phyloP scores from a whole-genome alignment of 2,797 vertebrate genomes.

The Carapus acus region DNA sequence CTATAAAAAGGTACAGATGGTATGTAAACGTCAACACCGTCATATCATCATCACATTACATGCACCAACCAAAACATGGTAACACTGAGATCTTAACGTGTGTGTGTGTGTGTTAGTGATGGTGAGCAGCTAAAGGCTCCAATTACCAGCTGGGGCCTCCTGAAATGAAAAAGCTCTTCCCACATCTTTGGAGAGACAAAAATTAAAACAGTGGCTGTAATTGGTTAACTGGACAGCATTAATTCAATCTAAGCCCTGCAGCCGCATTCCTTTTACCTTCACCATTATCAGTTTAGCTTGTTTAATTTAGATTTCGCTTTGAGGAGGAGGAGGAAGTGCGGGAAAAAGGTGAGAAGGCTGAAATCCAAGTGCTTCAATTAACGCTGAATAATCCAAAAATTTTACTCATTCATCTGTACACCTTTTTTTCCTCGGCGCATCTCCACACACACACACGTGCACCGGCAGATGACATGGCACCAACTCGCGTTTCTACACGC shows the following conservation, averaged over 20 bases:
- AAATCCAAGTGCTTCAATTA: constrained; percentile 27
- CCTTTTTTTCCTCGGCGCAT: constrained; percentile 18
- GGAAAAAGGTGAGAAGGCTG: constrained; percentile 12
- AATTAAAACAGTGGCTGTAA: constrained; percentile 37
- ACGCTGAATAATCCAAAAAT: constrained; percentile 19
- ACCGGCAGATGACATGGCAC: no score
- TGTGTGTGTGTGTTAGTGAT: not conserved
- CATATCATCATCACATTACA: constrained; percentile 1
- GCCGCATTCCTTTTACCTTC: constrained; percentile 14
- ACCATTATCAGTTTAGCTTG: constrained; percentile 40
- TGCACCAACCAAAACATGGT: not conserved
- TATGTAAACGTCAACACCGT: constrained; percentile 14
- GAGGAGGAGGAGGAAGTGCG: constrained; percentile 26
- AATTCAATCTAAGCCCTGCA: constrained; percentile 37
- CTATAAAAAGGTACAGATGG: constrained; percentile 12
- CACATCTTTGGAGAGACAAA: constrained; percentile 17
- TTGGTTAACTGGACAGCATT: constrained; percentile 39
- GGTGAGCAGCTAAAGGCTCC: not conserved
- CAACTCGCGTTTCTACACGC: no score
- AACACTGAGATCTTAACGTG: constrained; percentile 10
- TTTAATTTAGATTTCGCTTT: constrained; percentile 32
- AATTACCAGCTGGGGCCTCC: constrained; percentile 20
- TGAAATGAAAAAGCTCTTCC: constrained; percentile 37
- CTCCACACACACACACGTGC: not conserved
- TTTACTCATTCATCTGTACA: no score